Evolutionary conservation across 2,797 vertebrate species (phyloP).

Genomic region (Brotula barbata): DNA sequence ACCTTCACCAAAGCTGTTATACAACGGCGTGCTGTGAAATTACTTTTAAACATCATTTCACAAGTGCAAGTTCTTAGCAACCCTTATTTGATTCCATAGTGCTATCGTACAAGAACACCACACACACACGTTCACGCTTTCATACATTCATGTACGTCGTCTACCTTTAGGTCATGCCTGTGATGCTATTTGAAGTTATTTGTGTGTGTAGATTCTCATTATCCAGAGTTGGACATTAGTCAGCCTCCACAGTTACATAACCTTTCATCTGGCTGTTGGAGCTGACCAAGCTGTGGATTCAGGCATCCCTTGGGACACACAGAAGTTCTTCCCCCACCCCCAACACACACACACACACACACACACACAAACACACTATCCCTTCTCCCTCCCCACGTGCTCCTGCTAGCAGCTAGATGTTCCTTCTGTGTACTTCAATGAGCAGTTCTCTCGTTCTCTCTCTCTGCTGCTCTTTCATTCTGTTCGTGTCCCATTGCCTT

Average conservation of each 20-base stretch:
- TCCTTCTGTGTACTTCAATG: conserved; percentile 38
- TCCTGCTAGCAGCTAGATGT: conserved; percentile 36
- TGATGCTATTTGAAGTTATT: conserved; percentile 64
- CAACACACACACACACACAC: conserved; percentile 5
- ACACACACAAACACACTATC: not conserved
- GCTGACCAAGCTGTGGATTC: conserved; percentile 71
- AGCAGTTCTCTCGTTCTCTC: conserved; percentile 24
- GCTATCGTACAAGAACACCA: not conserved
- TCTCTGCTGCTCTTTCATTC: conserved; percentile 17
- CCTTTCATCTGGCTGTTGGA: conserved; percentile 73
- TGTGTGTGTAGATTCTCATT: conserved; percentile 70
- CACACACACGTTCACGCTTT: conserved; percentile 12
- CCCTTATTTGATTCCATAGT: too few relatives aligned
- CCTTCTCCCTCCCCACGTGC: conserved; percentile 37
- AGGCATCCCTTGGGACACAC: conserved; percentile 74
- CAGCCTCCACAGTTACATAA: conserved; percentile 71
- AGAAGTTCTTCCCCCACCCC: conserved; percentile 54
- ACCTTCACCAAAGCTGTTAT: too few relatives aligned
- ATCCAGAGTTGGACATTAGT: conserved; percentile 63
- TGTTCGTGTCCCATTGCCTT: conserved; percentile 17
- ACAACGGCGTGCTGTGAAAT: not conserved
- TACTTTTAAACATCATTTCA: not conserved
- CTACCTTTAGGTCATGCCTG: conserved; percentile 35
- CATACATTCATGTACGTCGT: conserved; percentile 12
- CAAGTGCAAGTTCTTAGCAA: not conserved